Percentiles rank a stretch among this genome's conserved stretches.
Conservation (phyloP, 1,140 invertebrate genomes). For the Magallana gigas region DNA sequence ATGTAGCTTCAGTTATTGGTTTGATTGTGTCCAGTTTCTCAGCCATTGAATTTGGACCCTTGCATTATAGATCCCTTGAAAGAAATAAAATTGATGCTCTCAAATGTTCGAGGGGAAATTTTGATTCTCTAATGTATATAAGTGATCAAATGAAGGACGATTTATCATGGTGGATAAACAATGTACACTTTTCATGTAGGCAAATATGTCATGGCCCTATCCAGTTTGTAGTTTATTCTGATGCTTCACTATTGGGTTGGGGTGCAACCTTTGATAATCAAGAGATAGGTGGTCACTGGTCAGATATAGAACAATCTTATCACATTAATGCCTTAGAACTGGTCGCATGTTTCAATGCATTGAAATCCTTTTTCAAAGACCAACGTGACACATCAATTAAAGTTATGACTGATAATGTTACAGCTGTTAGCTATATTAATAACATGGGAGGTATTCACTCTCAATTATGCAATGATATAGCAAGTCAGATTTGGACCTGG, state of each 20-base stretch:
- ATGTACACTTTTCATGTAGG: slow-evolving; percentile 2
- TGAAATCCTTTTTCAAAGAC: slow-evolving; percentile 26
- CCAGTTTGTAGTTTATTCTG: slow-evolving; percentile 26
- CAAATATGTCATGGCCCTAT: not conserved
- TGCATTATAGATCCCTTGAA: slow-evolving; percentile 55
- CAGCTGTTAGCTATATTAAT: slow-evolving; percentile 58
- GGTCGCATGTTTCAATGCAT: slow-evolving; percentile 30
- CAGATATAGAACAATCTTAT: not conserved
- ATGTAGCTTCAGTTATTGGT: slow-evolving; percentile 52
- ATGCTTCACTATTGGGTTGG: slow-evolving; percentile 56
- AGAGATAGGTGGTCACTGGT: slow-evolving; percentile 47
- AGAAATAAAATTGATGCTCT: slow-evolving; percentile 52
- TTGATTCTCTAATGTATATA: slow-evolving; percentile 38
- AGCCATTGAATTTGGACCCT: slow-evolving; percentile 52
- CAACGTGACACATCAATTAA: not conserved
- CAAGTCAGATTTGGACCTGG: slow-evolving; percentile 58
- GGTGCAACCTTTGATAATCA: slow-evolving; percentile 39
- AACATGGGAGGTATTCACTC: slow-evolving; percentile 60
- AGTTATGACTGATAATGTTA: slow-evolving; percentile 47
- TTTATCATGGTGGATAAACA: slow-evolving; percentile 44
- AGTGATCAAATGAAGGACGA: slow-evolving; percentile 25
- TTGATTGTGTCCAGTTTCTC: slow-evolving; percentile 55
- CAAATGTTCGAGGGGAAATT: slow-evolving; percentile 42
- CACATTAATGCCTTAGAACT: slow-evolving; percentile 54
- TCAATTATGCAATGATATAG: slow-evolving; percentile 46